Conservation (phyloP, 2,113 vertebrate species). For the Oncorhynchus nerka region DNA sequence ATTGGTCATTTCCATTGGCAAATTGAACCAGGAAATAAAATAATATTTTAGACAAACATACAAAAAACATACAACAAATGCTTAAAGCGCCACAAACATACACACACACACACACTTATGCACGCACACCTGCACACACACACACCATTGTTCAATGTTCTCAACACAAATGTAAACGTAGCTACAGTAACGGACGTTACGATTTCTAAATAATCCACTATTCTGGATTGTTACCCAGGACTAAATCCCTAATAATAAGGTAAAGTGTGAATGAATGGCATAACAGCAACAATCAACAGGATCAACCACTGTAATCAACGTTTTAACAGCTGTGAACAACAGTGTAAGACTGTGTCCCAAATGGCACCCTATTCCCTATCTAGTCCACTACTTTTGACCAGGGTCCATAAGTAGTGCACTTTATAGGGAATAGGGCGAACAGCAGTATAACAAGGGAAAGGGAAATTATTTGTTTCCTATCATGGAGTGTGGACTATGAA, state of each 20-base stretch:
- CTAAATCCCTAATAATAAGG: not conserved
- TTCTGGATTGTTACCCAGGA: not conserved
- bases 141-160: not conserved
- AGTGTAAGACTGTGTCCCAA: too few relatives aligned
- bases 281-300: not conserved
- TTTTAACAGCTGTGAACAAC: too few relatives aligned
- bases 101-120: not conserved
- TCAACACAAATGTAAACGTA: not conserved
- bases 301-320: not conserved
- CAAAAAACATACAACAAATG: constrained; percentile 1
- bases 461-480: not conserved
- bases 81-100: too few relatives aligned
- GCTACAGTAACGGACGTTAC: not conserved
- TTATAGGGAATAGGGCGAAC: too few relatives aligned
- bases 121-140: not conserved
- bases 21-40: too few relatives aligned
- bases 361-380: too few relatives aligned
- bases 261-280: not conserved
- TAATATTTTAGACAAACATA: not conserved
- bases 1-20: too few relatives aligned
- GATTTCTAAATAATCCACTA: not conserved
- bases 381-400: too few relatives aligned
- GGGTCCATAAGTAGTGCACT: not conserved
- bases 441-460: not conserved
- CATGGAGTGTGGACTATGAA: not conserved